A percentile compares a stretch with the other conserved stretches of the same genome.
phyloP scores from a whole-genome alignment of 2,113 vertebrate species.

The Canis aureus region DNA sequence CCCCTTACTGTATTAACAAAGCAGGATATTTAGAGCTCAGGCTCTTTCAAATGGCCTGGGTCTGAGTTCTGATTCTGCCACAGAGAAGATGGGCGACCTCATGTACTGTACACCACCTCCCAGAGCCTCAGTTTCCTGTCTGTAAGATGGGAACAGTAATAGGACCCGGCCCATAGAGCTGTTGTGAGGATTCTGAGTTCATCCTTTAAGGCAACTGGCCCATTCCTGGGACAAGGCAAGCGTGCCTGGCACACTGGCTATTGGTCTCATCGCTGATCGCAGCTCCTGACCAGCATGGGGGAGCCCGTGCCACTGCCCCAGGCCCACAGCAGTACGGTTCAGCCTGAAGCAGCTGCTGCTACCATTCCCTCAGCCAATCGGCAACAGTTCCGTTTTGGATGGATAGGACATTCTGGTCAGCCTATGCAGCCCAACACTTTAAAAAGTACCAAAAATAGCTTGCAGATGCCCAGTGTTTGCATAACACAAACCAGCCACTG shows the following conservation, averaged over 20 bases:
- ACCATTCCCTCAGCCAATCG: not conserved
- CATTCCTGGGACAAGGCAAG: not conserved
- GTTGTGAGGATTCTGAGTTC: not conserved
- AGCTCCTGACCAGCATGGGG: not conserved
- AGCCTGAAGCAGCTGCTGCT: not conserved
- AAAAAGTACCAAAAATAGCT: conserved; percentile 43
- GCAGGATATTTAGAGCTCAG: not conserved
- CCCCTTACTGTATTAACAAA: conserved; percentile 17
- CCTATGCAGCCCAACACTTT: not conserved
- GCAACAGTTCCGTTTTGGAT: not conserved
- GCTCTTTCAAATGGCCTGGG: not conserved
- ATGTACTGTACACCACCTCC: not conserved
- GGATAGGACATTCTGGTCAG: conserved; percentile 20
- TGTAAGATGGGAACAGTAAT: not conserved
- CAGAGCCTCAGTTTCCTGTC: not conserved
- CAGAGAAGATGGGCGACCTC: not conserved
- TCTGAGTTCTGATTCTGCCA: not conserved
- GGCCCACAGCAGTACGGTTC: not conserved
- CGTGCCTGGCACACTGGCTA: not conserved
- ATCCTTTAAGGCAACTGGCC: not conserved
- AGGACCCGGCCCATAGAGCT: not conserved
- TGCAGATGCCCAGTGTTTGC: not conserved
- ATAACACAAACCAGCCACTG: conserved; percentile 3
- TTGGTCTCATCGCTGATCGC: not conserved
- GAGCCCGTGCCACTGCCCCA: not conserved